A percentile compares a stretch with the other conserved stretches of the same genome.
Conservation (phyloP, 2,113 vertebrate genomes). For the Dipodomys ordii region DNA sequence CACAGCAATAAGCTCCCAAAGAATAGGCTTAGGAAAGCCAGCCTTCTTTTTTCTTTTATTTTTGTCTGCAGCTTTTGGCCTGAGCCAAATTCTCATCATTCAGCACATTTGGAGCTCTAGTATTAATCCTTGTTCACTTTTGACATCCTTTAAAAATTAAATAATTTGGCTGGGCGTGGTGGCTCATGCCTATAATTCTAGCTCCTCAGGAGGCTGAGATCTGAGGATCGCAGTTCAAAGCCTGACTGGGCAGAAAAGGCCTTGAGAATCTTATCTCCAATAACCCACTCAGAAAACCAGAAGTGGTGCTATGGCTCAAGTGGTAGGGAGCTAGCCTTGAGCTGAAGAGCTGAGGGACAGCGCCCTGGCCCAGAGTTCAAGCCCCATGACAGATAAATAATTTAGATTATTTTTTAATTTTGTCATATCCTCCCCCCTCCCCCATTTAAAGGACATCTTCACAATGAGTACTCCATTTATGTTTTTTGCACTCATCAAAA, state of each 20-base stretch:
- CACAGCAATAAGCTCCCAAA: slow-evolving; percentile 75
- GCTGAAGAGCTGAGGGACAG: too few relatives aligned
- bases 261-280: too few relatives aligned
- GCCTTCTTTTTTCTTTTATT: not conserved
- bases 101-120: slow-evolving; percentile 56
- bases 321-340: too few relatives aligned
- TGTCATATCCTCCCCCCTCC: not conserved
- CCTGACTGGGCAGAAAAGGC: too few relatives aligned
- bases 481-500: slow-evolving; percentile 69
- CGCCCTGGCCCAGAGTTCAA: too few relatives aligned
- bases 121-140: slow-evolving; percentile 62
- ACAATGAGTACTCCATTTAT: slow-evolving; percentile 61
- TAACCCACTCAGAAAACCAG: too few relatives aligned
- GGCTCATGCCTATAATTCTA: too few relatives aligned
- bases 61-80: slow-evolving; percentile 25
- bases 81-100: slow-evolving; percentile 76
- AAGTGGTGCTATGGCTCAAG: too few relatives aligned
- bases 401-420: too few relatives aligned
- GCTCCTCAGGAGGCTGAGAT: too few relatives aligned
- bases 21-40: slow-evolving; percentile 78
- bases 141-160: slow-evolving; percentile 67
- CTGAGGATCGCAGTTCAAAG: too few relatives aligned
- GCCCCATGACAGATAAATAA: too few relatives aligned
- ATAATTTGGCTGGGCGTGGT: not conserved
- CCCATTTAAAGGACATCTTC: slow-evolving; percentile 62